phyloP scores from a whole-genome alignment of 2,113 vertebrate species.

The Nothobranchius furzeri region DNA sequence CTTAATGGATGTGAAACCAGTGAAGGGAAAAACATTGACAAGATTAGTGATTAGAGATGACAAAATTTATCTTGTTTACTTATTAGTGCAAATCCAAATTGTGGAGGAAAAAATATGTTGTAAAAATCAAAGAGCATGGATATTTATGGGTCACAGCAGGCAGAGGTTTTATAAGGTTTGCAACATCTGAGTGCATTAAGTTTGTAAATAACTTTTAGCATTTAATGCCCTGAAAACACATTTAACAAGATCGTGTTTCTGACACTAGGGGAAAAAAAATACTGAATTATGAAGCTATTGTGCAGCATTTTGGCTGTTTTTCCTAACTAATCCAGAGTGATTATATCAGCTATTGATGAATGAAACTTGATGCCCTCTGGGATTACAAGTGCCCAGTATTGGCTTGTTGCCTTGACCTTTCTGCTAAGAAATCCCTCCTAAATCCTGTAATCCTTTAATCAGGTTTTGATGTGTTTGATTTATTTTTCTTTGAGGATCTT shows the following conservation, averaged over 20 bases:
- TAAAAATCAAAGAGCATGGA: too few relatives aligned
- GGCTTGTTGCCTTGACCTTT: neutral
- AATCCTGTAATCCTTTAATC: conserved; percentile 1
- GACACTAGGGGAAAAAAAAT: too few relatives aligned
- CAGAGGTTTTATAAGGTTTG: too few relatives aligned
- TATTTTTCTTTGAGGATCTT: neutral
- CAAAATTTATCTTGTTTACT: neutral
- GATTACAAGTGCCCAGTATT: neutral
- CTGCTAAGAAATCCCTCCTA: neutral
- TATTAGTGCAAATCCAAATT: neutral
- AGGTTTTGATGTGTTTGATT: neutral
- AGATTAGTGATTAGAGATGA: neutral
- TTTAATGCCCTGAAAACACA: too few relatives aligned
- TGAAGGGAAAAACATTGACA: neutral
- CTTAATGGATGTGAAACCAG: neutral
- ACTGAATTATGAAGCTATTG: too few relatives aligned
- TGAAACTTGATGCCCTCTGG: neutral
- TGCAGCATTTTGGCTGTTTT: neutral
- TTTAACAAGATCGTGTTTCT: too few relatives aligned
- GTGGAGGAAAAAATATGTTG: too few relatives aligned
- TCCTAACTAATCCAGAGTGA: neutral
- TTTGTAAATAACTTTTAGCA: too few relatives aligned
- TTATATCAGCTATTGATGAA: neutral
- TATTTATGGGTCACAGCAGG: too few relatives aligned
- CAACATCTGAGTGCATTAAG: too few relatives aligned